phyloP scores from a whole-genome alignment of 2,888 invertebrate genomes.

The Athetis lepigone region DNA sequence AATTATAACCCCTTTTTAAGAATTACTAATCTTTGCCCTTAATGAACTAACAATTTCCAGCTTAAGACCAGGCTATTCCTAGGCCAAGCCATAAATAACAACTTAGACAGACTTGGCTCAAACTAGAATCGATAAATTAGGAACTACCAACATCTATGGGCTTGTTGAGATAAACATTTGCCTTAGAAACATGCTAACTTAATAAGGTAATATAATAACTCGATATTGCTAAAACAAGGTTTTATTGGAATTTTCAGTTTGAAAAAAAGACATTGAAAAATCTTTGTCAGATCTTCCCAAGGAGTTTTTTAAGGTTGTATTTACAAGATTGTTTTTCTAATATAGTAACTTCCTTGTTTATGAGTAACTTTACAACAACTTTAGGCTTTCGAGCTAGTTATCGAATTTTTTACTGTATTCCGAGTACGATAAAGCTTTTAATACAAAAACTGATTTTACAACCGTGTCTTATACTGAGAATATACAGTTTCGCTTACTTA shows the following conservation, averaged over 20 bases:
- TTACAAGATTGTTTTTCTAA: no score
- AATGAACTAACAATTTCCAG: conserved; percentile 12
- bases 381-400: no score
- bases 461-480: background rate
- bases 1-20: no score
- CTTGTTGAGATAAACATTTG: conserved; percentile 57
- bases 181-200: conserved; percentile 26
- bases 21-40: background rate
- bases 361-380: no score
- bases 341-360: no score
- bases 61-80: conserved; percentile 30
- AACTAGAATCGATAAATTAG: conserved; percentile 72
- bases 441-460: background rate
- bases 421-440: background rate
- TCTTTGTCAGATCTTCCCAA: conserved; percentile 8
- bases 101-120: conserved; percentile 52
- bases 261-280: no score
- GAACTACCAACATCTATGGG: conserved; percentile 62
- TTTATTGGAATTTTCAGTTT: conserved; percentile 37
- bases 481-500: no score
- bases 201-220: conserved; percentile 41
- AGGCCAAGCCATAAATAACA: conserved; percentile 60
- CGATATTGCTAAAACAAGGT: conserved; percentile 27
- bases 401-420: background rate
- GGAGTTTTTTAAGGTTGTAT: background rate